Base-by-base conservation (phyloP, 2,888 invertebrate genomes). In the Pediacus dermestoides region DNA sequence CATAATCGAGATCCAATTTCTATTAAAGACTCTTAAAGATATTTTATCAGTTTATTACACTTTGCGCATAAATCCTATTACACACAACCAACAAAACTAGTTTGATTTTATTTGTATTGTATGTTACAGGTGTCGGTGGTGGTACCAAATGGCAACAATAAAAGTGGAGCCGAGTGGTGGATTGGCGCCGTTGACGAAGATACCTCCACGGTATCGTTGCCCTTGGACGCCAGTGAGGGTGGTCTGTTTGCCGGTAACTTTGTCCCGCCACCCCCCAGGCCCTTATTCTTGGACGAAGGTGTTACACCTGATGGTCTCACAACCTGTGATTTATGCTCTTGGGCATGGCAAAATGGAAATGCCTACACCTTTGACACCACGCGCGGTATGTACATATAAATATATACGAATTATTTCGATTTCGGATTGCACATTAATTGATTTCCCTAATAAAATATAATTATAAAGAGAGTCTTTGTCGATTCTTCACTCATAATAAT, bases 311-410 rank as follows among this genome's bases (percentile, higher is more conserved):
- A 82, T 67, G 82, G 82, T 42, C 74, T 82, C 51, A 82, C 82
- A 58, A 82, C 82, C 61, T 83, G 83, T 68, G 83, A 83, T 70
- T 74, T 83, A 52, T 83, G 83, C 67, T 75, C 81, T 53, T 83
- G 83, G 83, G 82, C 83, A 55, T 78, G 79, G 75, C 76, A 77
- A 61, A 39, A 39, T 15, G 54, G 50, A 28, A 57, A 60, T 33
- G 46, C 55, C 70, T 68, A 75, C 72, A 50, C 56, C 3, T 40
- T 75, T 49, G 80, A 80, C 55, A 74, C 75, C 48, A 74, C 77
- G 50, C 71, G 77, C 60, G 79, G 80, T 80, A 62, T 72, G 74
- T 70, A 25, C n/a, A n/a, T n/a, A n/a, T n/a, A n/a, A n/a, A n/a
- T n/a, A n/a, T n/a, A n/a, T n/a, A n/a, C n/a, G n/a, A n/a, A n/a